phyloP scores from a whole-genome alignment of 2,113 vertebrate genomes.

The Syrrhaptes paradoxus region DNA sequence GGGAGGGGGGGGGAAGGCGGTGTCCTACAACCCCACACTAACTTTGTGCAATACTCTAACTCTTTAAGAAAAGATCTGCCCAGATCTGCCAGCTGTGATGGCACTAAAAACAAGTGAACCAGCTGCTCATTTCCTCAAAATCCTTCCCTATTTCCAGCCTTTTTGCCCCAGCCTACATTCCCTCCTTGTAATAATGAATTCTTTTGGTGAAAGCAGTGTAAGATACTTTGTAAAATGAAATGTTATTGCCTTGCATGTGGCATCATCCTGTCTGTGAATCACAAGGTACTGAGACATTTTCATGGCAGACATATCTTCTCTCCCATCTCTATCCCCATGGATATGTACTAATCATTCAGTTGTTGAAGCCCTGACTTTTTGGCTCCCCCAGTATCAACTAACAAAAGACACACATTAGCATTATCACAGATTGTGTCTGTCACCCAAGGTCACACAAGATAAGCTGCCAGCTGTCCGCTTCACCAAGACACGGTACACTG shows the following conservation, averaged over 20 bases:
- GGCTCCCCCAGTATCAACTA: not conserved
- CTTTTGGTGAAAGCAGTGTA: not conserved
- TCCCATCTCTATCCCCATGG: conserved; percentile 25
- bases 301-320: not conserved
- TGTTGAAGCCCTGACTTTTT: conserved; percentile 32
- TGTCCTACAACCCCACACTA: not conserved
- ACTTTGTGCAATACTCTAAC: not conserved
- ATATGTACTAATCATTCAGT: not conserved
- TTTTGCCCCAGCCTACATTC: not conserved
- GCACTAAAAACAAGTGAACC: not conserved
- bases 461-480: conserved; percentile 19
- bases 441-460: conserved; percentile 11
- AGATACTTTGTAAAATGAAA: not conserved
- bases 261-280: not conserved
- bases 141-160: rapidly evolving
- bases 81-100: not conserved
- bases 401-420: conserved; percentile 45
- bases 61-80: not conserved
- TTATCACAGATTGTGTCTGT: conserved; percentile 39
- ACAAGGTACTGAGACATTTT: not conserved
- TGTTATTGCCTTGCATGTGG: not conserved
- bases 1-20: too few relatives aligned
- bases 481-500: conserved; percentile 12
- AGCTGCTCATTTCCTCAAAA: not conserved
- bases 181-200: not conserved